Evolutionary conservation across 2,888 invertebrate species (phyloP).

Genomic region (Julus scandinavius): DNA sequence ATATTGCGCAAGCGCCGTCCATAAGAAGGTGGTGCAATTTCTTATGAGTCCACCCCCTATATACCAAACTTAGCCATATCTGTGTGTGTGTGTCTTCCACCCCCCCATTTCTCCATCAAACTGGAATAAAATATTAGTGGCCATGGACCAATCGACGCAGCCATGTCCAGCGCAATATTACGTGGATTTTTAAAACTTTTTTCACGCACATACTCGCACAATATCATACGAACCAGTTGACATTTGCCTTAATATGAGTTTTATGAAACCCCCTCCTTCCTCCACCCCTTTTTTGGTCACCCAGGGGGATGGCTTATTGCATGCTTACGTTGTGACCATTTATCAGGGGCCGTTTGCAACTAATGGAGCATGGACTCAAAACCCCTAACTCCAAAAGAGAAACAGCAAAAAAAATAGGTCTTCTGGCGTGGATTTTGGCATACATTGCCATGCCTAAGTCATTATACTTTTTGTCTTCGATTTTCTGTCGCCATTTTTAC

Average conservation of each 20-base stretch:
- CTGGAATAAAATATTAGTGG: conserved; percentile 53
- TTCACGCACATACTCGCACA: conserved; percentile 27
- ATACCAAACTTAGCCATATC: background rate
- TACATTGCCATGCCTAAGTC: conserved; percentile 40
- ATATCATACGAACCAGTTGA: conserved; percentile 27
- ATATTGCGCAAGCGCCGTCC: conserved; percentile 11
- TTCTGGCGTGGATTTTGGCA: conserved; percentile 23
- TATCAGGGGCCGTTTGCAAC: conserved; percentile 45
- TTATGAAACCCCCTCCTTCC: conserved; percentile 5
- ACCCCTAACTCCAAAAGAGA: background rate
- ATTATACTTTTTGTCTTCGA: conserved; percentile 29
- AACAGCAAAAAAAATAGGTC: background rate
- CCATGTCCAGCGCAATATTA: conserved; percentile 33
- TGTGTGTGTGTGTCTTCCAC: too few relatives aligned
- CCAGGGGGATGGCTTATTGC: conserved; percentile 36
- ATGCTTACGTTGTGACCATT: conserved; percentile 48
- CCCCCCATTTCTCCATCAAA: conserved; percentile 42
- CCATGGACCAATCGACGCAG: conserved; percentile 44
- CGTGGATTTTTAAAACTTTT: conserved; percentile 53
- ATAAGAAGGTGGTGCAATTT: conserved; percentile 25
- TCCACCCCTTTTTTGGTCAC: background rate
- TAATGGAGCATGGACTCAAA: conserved; percentile 45
- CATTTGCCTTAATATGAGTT: conserved; percentile 53
- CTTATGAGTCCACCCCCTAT: conserved; percentile 40
- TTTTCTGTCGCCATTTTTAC: conserved; percentile 39